Percentiles rank a stretch among this genome's conserved stretches.
These are phyloP conservation scores for Hirudo medicinalis DNA, from an alignment of 1,140 invertebrate species.

Conservation along the genomic window DNA sequence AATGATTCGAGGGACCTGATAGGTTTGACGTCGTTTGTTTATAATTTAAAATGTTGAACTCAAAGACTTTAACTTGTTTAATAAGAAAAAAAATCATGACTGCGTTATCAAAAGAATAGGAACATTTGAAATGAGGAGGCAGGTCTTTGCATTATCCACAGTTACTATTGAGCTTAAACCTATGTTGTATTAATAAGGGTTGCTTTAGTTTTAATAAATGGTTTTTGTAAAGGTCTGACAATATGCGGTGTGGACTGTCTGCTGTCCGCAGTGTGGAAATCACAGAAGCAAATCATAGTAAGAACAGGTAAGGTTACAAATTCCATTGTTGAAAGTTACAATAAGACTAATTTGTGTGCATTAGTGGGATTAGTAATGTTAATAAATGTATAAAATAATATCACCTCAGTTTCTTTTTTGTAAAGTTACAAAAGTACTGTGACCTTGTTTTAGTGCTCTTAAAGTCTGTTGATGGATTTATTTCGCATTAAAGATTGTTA, in stretches of 20 bases:
- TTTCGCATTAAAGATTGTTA: too few relatives aligned
- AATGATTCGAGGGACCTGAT: constrained; percentile 67
- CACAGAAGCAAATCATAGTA: constrained; percentile 88
- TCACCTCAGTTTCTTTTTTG: not conserved
- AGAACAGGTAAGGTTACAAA: constrained; percentile 50
- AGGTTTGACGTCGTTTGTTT: constrained; percentile 45
- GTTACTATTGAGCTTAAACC: not conserved
- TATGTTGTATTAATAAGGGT: not conserved
- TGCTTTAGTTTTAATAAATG: not conserved
- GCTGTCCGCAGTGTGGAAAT: constrained; percentile 92
- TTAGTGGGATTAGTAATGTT: not conserved
- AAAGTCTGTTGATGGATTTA: too few relatives aligned
- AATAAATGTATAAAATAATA: not conserved
- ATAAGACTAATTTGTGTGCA: not conserved
- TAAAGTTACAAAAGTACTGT: too few relatives aligned
- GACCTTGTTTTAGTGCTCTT: too few relatives aligned
- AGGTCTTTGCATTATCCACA: not conserved
- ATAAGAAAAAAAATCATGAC: too few relatives aligned
- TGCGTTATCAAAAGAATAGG: too few relatives aligned
- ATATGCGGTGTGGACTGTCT: constrained; percentile 92
- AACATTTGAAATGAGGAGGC: too few relatives aligned
- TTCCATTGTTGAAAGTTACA: too few relatives aligned
- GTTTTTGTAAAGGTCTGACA: constrained; percentile 54
- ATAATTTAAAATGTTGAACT: too few relatives aligned
- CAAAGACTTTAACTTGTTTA: too few relatives aligned